Evolutionary conservation across 1,140 invertebrate species (phyloP), one percentile per base, ranked within the genome.

Genomic region (Drosophila triauraria): DNA sequence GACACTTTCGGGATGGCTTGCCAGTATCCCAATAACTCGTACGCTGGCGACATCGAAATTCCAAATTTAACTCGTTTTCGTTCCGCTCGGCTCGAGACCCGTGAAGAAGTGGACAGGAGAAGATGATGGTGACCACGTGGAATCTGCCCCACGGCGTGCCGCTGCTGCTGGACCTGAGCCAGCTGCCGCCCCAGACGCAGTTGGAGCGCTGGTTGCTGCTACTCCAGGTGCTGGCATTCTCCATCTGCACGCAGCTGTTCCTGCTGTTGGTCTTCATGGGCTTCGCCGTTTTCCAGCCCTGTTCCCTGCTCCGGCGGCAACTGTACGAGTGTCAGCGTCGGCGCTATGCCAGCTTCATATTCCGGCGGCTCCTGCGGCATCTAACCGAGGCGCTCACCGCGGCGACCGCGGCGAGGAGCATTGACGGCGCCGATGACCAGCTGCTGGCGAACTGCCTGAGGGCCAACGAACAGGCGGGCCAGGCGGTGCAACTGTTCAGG

Each of bases 291-390:
- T 38, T 76, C 17, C 76, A 80, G 17, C 72, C 76, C 2, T 44
- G 58, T 46, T 9, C 62, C 5, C 12, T 68, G 38, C 53, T 75
- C 4, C 76, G 59, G 0, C 65, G 67, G 6, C 71, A 80, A 27
- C 40, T 60, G 4, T 77, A 74, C 40, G 63, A 62, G 47, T 32
- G 47, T 15, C 60, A 46, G 27, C 81, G 81, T 27, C 81, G 71
- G 0, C 76, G 62, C n/a, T 83, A 60, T 25, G 58, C 43, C n/a
- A 77, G 56, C 42, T 83, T 76, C n/a, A 77, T 84, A 8, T 84
- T 84, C 25, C 76, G 81, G 1, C 81, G 81, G 0, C 47, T 84
- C 4, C 58, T 84, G 42, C 38, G 48, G 2, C 72, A 80, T 8
- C 44, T 84, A 12, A 78, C 77, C 23, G 20, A 13, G 10, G 81